Base-by-base conservation (phyloP, 2,888 invertebrate species). In the Meganola albula region DNA sequence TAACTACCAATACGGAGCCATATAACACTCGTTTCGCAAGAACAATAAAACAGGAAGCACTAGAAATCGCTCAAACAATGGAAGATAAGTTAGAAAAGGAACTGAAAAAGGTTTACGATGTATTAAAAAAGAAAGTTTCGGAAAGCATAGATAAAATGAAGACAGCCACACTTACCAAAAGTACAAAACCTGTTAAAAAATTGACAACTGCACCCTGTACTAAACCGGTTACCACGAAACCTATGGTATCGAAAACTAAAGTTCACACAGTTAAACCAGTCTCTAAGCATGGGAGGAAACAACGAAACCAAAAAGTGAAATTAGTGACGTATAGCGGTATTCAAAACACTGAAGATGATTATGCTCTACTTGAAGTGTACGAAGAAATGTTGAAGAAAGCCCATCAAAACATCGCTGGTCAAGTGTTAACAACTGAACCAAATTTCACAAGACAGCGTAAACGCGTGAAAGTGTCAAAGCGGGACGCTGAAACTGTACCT, bases 371-470 rank as follows among this genome's bases (percentile, higher is more conserved):
- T 4, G 60, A 61, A 6, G 28, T 71, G 20, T 69, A 63, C 27
- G 78, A 77, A 37, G 46, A 69, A 25, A 55, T 73, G 11, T 38
- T 77, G 9, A 28, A 58, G 7, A 76, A 73, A 53, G 51, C 63
- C 12, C 60, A 66, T 13, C 59, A 65, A 66, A 20, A 3, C n/a
- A 20, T 16, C 31, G 28, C 53, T 1, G 55, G 57, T 39, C 64
- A 59, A 34, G 48, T 63, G 34, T 35, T 68, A 0, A 66, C 63
- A 3, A 40, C 38, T 7, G 46, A 47, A 0, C 13, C 10, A 7
- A 12, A 37, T 4, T 2, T 24, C 11, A 41, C 38, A 31, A 44
- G 40, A 4, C 47, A 49, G 11, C 37, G 38, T 10, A 10, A 45
- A 2, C 24, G 37, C 22, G 14, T 38, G 5, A 47, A 40, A 20